Percentiles rank a stretch among this genome's conserved stretches.
These are phyloP conservation scores for Siniperca obscura DNA, from an alignment of 2,797 vertebrate species.

Conservation along the genomic window DNA sequence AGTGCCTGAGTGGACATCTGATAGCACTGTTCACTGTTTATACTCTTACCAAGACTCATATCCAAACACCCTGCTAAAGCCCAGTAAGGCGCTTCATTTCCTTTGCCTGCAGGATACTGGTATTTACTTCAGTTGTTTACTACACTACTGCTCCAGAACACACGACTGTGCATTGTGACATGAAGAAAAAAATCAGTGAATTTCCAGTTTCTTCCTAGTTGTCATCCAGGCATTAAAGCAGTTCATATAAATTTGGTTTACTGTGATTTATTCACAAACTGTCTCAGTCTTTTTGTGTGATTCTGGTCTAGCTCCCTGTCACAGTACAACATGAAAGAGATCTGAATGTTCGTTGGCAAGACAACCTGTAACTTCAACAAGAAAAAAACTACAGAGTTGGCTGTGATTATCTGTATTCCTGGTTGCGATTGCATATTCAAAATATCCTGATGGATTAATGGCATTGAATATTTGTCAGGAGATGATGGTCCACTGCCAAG, in stretches of 20 bases:
- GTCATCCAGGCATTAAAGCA: constrained; percentile 41
- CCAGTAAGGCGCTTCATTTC: constrained; percentile 50
- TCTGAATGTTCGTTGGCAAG: constrained; percentile 36
- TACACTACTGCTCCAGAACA: not conserved
- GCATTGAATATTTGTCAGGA: constrained; percentile 55
- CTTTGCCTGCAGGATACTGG: constrained; percentile 26
- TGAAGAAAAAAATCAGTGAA: not conserved
- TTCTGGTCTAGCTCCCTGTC: constrained; percentile 46
- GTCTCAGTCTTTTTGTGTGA: constrained; percentile 24
- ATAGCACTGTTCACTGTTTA: constrained; percentile 67
- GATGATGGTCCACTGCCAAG: constrained; percentile 78
- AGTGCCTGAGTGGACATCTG: constrained; percentile 63
- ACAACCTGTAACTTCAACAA: constrained; percentile 23
- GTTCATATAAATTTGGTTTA: not conserved
- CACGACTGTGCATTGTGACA: not conserved
- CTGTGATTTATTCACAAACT: constrained; percentile 32
- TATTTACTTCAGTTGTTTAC: constrained; percentile 10
- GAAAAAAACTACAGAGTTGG: constrained; percentile 48
- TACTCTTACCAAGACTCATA: constrained; percentile 25
- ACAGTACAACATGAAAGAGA: constrained; percentile 25
- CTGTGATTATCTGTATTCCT: constrained; percentile 51
- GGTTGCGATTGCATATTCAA: constrained; percentile 39
- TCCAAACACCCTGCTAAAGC: constrained; percentile 31
- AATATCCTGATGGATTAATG: constrained; percentile 72
- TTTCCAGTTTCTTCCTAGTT: constrained; percentile 6